Conservation (phyloP, 2,888 invertebrate species). For the Harmothoe impar region DNA sequence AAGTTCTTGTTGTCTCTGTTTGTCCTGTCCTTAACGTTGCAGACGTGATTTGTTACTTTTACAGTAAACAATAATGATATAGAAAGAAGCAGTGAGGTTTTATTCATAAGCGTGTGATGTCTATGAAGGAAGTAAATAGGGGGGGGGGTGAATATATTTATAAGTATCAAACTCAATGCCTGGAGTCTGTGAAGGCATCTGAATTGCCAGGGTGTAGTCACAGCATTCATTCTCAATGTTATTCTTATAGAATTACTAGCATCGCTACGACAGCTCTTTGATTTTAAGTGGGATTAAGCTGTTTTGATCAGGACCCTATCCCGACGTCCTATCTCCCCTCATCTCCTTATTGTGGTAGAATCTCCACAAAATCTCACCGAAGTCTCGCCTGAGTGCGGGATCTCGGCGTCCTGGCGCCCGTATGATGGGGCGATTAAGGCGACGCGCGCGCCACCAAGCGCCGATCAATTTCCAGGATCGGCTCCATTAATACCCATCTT, state of each 20-base stretch:
- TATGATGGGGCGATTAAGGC: constrained; percentile 37
- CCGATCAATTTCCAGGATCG: constrained; percentile 24
- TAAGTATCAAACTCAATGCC: no score
- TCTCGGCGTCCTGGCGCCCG: constrained; percentile 24
- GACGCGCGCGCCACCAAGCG: neutral
- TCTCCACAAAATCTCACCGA: neutral
- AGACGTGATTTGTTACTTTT: no score
- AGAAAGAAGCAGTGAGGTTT: no score
- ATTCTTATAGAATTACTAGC: neutral
- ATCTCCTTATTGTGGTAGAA: constrained; percentile 36
- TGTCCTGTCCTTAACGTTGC: no score
- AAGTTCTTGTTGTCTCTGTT: constrained; percentile 6
- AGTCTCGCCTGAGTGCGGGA: constrained; percentile 32
- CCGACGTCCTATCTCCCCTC: neutral
- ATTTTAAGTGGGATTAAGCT: constrained; percentile 38
- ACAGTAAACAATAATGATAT: no score
- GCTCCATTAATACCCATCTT: constrained; percentile 45
- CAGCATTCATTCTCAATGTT: no score
- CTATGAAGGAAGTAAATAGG: no score
- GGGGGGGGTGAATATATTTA: no score
- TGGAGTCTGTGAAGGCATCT: no score
- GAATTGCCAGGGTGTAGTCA: no score
- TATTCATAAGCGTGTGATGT: no score
- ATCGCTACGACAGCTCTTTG: neutral
- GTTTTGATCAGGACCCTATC: constrained; percentile 21